Evolutionary conservation across 2,888 invertebrate species (phyloP).

Genomic region (Hyposoter didymator): DNA sequence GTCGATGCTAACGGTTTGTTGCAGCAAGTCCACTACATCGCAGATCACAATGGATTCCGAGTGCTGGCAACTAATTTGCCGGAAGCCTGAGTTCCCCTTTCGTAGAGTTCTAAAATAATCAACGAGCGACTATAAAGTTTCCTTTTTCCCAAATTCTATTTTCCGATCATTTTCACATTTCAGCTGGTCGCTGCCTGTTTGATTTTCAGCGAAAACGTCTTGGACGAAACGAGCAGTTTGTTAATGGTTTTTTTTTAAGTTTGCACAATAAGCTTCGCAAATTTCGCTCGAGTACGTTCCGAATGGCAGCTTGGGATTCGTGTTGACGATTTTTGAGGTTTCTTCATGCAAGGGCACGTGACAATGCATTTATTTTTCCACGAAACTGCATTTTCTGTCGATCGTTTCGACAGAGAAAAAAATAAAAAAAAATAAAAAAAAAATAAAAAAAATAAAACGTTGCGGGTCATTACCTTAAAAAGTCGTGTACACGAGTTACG

Average conservation of each 20-base stretch:
- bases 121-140: not conserved
- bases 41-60: conserved; percentile 88
- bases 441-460: not conserved
- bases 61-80: conserved; percentile 88
- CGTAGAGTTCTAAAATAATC: conserved; percentile 33
- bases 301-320: conserved; percentile 34
- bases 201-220: not conserved
- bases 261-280: conserved; percentile 59
- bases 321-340: not conserved
- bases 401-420: not conserved
- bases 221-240: no score
- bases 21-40: conserved; percentile 88
- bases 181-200: not conserved
- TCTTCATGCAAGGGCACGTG: no score
- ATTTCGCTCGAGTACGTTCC: conserved; percentile 79
- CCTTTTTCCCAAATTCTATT: not conserved
- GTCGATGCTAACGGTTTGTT: conserved; percentile 88
- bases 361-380: not conserved
- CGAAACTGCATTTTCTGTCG: not conserved
- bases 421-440: no score
- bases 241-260: not conserved
- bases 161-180: not conserved
- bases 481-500: conserved; percentile 22
- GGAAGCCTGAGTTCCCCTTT: conserved; percentile 76
- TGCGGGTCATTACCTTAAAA: not conserved